Evolutionary conservation across 2,113 vertebrate genomes (phyloP).

Genomic region (Turdus rufiventris): DNA sequence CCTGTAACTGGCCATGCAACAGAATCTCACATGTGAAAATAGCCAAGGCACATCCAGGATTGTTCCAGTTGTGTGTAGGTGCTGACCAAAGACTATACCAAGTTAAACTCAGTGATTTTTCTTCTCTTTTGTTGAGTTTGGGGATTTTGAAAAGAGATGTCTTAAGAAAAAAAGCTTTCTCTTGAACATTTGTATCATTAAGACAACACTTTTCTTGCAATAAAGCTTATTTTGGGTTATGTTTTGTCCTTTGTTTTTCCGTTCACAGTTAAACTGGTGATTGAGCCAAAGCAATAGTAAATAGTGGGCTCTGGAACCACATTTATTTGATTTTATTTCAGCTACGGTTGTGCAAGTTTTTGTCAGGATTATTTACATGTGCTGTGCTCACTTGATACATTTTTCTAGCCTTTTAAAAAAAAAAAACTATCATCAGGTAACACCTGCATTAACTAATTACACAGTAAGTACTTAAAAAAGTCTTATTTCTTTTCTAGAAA

Average conservation of each 20-base stretch:
- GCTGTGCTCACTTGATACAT: background rate
- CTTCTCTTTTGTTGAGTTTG: background rate
- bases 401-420: background rate
- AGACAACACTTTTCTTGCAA: constrained; percentile 72
- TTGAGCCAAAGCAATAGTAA: background rate
- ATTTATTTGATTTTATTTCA: background rate
- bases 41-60: constrained; percentile 37
- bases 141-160: constrained; percentile 57
- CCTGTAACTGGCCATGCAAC: constrained; percentile 38
- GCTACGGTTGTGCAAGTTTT: background rate
- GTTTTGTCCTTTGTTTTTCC: background rate
- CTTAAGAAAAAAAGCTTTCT: constrained; percentile 57
- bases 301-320: background rate
- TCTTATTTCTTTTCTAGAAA: background rate
- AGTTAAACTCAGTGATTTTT: constrained; percentile 54
- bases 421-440: background rate
- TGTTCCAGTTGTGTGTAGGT: constrained; percentile 17
- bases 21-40: constrained; percentile 55
- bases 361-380: background rate
- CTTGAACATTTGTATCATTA: constrained; percentile 68
- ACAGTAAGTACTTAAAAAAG: background rate
- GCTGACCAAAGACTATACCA: constrained; percentile 70
- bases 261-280: background rate
- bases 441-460: background rate
- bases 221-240: constrained; percentile 82